Evolutionary conservation across 2,888 invertebrate genomes (phyloP), one percentile per base, ranked within the genome.

Genomic region (Taphrorychus bicolor): DNA sequence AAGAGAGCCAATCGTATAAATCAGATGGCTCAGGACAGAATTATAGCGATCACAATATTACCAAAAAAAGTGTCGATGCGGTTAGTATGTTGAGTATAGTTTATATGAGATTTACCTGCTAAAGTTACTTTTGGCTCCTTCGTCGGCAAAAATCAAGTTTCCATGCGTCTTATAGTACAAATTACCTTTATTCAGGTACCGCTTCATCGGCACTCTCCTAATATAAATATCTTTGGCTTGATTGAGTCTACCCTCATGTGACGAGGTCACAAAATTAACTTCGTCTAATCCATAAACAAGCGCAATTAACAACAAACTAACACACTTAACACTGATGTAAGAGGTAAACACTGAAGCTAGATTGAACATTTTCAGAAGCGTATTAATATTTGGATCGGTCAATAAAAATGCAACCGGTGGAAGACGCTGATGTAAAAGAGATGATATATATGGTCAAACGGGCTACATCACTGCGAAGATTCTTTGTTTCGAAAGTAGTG

Each of bases 61-160:
- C n/a, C n/a, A n/a, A n/a, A n/a, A n/a, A n/a, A n/a, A n/a, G n/a
- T n/a, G n/a, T n/a, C n/a, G n/a, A n/a, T n/a, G n/a, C n/a, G n/a
- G n/a, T n/a, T n/a, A n/a, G n/a, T n/a, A n/a, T n/a, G n/a, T n/a
- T n/a, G n/a, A n/a, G n/a, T n/a, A n/a, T n/a, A n/a, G n/a, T n/a
- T n/a, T n/a, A n/a, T n/a, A n/a, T n/a, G n/a, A n/a, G n/a, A 57
- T 48, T 65, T 61, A 66, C 61, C 52, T 66, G 23, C 57, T 60
- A 23, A 32, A 42, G 21, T 66, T 61, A 42, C 22, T 52, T 51
- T 56, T 52, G 5, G 48, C 5, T 4, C 19, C 49, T 19, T 68
- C 51, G 9, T 54, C 22, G 3, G 68, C 59, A 58, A 63, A 48
- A 41, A 68, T 68, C 24, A 68, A 23, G 49, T 63, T 68, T 17